These are phyloP conservation scores for Sycophila texana DNA, from an alignment of 2,888 invertebrate genomes.

Conservation along the genomic window DNA sequence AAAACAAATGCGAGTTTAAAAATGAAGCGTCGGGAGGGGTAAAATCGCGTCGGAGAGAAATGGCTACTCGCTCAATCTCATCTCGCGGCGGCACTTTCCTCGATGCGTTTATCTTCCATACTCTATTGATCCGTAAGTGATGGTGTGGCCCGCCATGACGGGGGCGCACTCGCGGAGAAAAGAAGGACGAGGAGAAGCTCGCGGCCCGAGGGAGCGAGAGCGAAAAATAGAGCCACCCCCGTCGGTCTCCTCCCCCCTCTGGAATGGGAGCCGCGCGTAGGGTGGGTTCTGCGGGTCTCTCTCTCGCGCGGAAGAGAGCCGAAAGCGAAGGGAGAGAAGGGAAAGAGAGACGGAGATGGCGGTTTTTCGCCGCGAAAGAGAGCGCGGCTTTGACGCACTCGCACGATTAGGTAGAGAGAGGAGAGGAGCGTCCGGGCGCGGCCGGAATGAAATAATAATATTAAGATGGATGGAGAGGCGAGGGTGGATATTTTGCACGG, in stretches of 20 bases:
- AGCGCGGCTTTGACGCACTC: slow-evolving; percentile 58
- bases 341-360: slow-evolving; percentile 16
- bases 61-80: slow-evolving; percentile 53
- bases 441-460: slow-evolving; percentile 74
- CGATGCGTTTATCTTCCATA: slow-evolving; percentile 72
- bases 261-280: slow-evolving; percentile 8
- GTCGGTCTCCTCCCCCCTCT: neutral
- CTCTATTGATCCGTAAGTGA: slow-evolving; percentile 71
- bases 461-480: slow-evolving; percentile 69
- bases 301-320: neutral
- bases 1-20: neutral
- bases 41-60: slow-evolving; percentile 39
- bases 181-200: slow-evolving; percentile 8
- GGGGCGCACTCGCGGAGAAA: slow-evolving; percentile 33
- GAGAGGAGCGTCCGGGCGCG: slow-evolving; percentile 60
- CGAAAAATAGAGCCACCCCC: slow-evolving; percentile 32
- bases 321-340: slow-evolving; percentile 16
- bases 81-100: slow-evolving; percentile 45
- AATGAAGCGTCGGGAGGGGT: slow-evolving; percentile 10
- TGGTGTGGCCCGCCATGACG: slow-evolving; percentile 52
- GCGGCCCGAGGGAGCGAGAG: slow-evolving; percentile 7
- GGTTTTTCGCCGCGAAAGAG: slow-evolving; percentile 40
- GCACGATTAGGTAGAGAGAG: slow-evolving; percentile 60
- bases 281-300: slow-evolving; percentile 9
- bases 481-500: slow-evolving; percentile 21